Conservation (phyloP, 2,888 invertebrate species). For the Platycheirus albimanus region DNA sequence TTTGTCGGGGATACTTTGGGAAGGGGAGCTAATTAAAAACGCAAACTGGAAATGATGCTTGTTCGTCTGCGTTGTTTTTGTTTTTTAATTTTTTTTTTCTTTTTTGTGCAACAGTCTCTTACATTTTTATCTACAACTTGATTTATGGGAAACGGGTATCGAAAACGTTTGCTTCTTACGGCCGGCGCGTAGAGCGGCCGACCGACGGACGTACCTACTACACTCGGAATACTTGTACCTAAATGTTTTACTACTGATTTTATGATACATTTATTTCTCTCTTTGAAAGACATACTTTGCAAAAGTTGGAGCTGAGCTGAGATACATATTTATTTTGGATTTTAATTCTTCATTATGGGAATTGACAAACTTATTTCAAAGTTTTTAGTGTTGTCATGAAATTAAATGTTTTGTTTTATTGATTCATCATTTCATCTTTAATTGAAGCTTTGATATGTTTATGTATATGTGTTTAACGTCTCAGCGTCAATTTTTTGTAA, state of each 20-base stretch:
- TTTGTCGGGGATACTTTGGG: slow-evolving; percentile 55
- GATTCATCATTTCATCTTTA: too few relatives aligned
- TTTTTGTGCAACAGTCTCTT: slow-evolving; percentile 51
- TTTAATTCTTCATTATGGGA: too few relatives aligned
- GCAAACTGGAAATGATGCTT: slow-evolving; percentile 72
- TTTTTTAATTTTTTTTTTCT: too few relatives aligned
- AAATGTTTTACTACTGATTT: slow-evolving; percentile 15
- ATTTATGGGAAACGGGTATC: slow-evolving; percentile 70
- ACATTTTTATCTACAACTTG: slow-evolving; percentile 67
- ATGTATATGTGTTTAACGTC: too few relatives aligned
- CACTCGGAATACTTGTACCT: slow-evolving; percentile 6
- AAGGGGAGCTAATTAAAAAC: slow-evolving; percentile 73
- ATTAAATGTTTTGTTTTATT: too few relatives aligned
- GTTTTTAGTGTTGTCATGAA: too few relatives aligned
- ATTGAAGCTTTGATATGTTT: too few relatives aligned
- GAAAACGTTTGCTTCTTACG: slow-evolving; percentile 58
- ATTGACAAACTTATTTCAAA: too few relatives aligned
- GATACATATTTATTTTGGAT: too few relatives aligned
- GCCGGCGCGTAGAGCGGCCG: too few relatives aligned
- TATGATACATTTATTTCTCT: not conserved
- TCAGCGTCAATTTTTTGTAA: too few relatives aligned
- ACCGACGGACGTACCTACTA: slow-evolving; percentile 13
- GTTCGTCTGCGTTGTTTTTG: slow-evolving; percentile 56
- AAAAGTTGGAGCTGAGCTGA: not conserved
- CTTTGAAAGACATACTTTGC: not conserved